phyloP scores from a whole-genome alignment of 2,113 vertebrate genomes.

The Eudyptes chrysolophus region DNA sequence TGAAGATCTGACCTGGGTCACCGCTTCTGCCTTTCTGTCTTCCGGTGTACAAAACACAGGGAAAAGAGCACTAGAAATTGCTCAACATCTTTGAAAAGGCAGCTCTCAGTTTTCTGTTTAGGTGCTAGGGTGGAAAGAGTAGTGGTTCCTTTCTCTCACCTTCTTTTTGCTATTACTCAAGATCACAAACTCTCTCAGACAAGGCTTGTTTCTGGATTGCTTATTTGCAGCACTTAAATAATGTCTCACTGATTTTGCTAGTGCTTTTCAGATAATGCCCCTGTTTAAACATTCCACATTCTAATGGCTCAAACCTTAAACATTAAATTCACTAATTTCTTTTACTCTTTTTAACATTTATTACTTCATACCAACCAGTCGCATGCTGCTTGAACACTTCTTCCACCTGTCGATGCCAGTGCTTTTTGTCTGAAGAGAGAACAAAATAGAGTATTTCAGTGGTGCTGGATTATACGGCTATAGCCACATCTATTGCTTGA shows the following conservation, averaged over 20 bases:
- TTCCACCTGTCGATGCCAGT: conserved; percentile 92
- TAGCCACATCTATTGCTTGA: neutral
- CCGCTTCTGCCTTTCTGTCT: neutral
- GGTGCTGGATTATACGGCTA: neutral
- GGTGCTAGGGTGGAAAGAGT: neutral
- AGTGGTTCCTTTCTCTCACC: neutral
- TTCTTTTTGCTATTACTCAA: neutral
- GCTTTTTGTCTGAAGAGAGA: conserved; percentile 88
- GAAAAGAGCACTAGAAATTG: neutral
- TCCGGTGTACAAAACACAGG: neutral
- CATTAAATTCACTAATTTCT: neutral
- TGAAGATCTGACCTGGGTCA: neutral
- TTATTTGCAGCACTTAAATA: neutral
- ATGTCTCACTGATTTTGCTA: neutral
- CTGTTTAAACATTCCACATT: neutral
- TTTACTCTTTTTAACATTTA: neutral
- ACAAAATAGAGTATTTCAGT: neutral
- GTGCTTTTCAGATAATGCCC: neutral
- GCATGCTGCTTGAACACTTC: conserved; percentile 96
- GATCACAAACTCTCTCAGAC: neutral
- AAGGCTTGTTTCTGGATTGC: neutral
- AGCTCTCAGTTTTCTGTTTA: neutral
- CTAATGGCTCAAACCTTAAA: neutral
- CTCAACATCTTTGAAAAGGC: neutral
- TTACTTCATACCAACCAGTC: conserved; percentile 91